These are phyloP conservation scores for Stigmatopora argus DNA, from an alignment of 2,113 vertebrate genomes.

Conservation along the genomic window DNA sequence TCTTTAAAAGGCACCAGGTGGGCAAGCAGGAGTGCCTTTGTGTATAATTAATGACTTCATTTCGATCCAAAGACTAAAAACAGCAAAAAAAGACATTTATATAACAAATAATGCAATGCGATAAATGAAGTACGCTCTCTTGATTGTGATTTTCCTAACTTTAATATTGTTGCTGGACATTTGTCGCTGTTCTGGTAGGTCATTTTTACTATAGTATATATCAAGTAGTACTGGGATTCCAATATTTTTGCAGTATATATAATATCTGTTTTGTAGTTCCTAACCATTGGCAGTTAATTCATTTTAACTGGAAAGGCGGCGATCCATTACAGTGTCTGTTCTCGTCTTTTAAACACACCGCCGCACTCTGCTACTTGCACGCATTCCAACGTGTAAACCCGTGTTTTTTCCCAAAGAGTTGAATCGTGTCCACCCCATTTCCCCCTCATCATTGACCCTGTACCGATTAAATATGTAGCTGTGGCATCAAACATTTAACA, in stretches of 20 bases:
- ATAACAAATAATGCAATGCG: neutral
- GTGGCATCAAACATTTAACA: constrained; percentile 59
- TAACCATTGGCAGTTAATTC: too few species aligned
- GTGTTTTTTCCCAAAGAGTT: constrained; percentile 32
- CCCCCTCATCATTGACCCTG: constrained; percentile 38
- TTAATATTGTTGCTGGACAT: too few species aligned
- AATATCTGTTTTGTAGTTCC: too few species aligned
- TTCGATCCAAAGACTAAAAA: constrained; percentile 22
- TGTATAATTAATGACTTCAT: constrained; percentile 64
- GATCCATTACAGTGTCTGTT: constrained; percentile 1
- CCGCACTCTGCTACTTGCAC: neutral
- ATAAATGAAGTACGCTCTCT: constrained; percentile 14
- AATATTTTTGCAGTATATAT: too few species aligned
- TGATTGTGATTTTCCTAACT: too few species aligned
- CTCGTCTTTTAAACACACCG: constrained; percentile 5
- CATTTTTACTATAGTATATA: too few species aligned
- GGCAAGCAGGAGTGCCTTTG: constrained; percentile 17
- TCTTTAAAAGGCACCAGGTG: constrained; percentile 40
- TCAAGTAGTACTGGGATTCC: too few species aligned
- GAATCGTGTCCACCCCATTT: constrained; percentile 52
- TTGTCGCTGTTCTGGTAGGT: too few species aligned
- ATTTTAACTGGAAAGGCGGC: neutral
- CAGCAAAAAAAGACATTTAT: constrained; percentile 8
- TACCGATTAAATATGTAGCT: constrained; percentile 54
- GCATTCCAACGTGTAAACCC: constrained; percentile 17